Base-by-base conservation (phyloP, 2,888 invertebrate species). In the Euplexia lucipara region DNA sequence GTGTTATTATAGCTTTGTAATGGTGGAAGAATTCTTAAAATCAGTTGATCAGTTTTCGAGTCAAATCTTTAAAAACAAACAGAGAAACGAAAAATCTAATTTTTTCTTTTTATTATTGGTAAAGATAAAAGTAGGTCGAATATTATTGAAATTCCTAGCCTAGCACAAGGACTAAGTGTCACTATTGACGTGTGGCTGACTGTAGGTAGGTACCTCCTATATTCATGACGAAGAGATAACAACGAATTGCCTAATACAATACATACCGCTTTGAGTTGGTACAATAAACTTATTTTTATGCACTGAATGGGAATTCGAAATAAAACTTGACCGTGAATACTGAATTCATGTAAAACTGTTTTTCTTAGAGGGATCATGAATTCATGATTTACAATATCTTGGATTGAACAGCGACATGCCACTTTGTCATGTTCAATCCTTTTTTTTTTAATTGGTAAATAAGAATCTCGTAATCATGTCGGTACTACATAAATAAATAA, bases 251-350 rank as follows among this genome's bases (percentile, higher is more conserved):
- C 1, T 60, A 26, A 42, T 59, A 9, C n/a, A 26, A 42, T 59
- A 9, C n/a, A 12, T 34, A 12, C 34, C 14, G 12, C 16, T 42
- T 34, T 5, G 5, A 20, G 34, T 42, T 16, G 10, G 3, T 9
- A n/a, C n/a, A n/a, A n/a, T n/a, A 20, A 44, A 63, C 16, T 32
- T 16, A 51, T 32, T 35, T 35, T 35, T 35, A 30, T 48, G 41
- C 34, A 63, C 48, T 47, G 35, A 35, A 62, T 48, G 34, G 14
- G 51, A 39, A 26, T 32, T 52, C 5, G 32, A 39, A 18, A 47
- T 52, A 16, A 30, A 10, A 16, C 20, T 42, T 8, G 14, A 30
- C 44, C 42, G 10, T 63, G 30, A 49, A 35, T 12, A 37, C 16
- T 63, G 30, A 49, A 35, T 12, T 44, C 16, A 49, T 37, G 22